phyloP scores from a whole-genome alignment of 2,888 invertebrate species.

The Aspidapion aeneum region DNA sequence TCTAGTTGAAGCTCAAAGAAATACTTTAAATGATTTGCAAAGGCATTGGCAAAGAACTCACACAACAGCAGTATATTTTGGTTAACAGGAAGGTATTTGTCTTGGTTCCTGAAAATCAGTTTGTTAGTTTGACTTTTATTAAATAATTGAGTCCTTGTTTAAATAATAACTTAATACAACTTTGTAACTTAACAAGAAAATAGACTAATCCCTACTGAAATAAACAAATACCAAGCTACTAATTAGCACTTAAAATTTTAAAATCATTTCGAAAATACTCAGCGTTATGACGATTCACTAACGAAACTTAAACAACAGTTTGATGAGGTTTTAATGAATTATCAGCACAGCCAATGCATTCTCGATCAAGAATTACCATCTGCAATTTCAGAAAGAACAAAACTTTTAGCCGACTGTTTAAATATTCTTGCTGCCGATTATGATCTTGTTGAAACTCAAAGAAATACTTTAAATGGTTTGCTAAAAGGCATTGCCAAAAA shows the following conservation, averaged over 20 bases:
- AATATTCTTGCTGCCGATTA: conserved; percentile 26
- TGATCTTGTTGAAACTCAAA: conserved; percentile 7
- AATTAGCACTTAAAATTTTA: too few relatives aligned
- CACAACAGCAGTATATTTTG: conserved; percentile 15
- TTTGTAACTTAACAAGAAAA: too few relatives aligned
- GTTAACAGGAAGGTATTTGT: conserved; percentile 14
- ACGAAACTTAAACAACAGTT: conserved; percentile 40
- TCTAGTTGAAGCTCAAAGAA: conserved; percentile 6
- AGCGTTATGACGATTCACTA: conserved; percentile 35
- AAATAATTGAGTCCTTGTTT: too few relatives aligned
- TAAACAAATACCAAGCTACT: too few relatives aligned
- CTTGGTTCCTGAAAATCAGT: neutral
- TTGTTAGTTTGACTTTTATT: too few relatives aligned
- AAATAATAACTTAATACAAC: too few relatives aligned
- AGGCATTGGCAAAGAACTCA: conserved; percentile 12
- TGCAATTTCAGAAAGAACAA: conserved; percentile 31
- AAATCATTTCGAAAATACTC: too few relatives aligned
- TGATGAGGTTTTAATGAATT: conserved; percentile 39
- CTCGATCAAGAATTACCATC: conserved; percentile 37
- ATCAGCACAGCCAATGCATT: conserved; percentile 38
- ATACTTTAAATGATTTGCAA: conserved; percentile 6
- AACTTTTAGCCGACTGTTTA: conserved; percentile 30
- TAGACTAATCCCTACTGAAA: too few relatives aligned
- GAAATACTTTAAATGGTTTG: conserved; percentile 4
- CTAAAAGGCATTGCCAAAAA: conserved; percentile 12